A percentile compares a stretch with the other conserved stretches of the same genome.
Evolutionary conservation across 2,797 vertebrate genomes (phyloP).

Genomic region (Spinibarbus caldwelli): DNA sequence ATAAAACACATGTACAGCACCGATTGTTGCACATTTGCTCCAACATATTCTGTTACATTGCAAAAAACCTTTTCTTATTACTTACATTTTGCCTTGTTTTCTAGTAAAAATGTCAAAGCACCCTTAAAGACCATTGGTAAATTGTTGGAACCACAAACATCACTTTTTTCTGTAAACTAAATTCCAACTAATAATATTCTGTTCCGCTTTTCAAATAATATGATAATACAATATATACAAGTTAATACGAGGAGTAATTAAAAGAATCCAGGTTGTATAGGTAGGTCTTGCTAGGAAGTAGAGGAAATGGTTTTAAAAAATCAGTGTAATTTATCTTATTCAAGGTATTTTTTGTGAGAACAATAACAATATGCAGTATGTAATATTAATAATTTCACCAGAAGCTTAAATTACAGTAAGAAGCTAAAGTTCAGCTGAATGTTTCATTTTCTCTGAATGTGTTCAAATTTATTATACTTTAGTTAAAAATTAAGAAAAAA

Average conservation of each 20-base stretch:
- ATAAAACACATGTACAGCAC: neutral
- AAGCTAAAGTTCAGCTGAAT: neutral
- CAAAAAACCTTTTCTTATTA: neutral
- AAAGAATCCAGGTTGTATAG: neutral
- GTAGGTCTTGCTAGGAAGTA: too few species aligned
- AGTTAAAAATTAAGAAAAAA: neutral
- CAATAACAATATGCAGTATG: neutral
- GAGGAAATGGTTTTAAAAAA: neutral
- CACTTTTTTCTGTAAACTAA: neutral
- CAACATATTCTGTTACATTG: too few species aligned
- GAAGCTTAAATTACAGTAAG: neutral
- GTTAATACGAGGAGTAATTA: neutral
- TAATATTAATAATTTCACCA: too few species aligned
- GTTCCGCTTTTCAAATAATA: neutral
- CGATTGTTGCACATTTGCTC: too few species aligned
- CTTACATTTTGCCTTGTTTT: neutral
- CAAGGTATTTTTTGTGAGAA: too few species aligned
- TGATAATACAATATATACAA: neutral
- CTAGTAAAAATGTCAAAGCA: too few species aligned
- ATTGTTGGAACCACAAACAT: too few species aligned
- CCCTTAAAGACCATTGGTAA: neutral
- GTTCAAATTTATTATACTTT: neutral
- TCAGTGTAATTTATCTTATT: neutral
- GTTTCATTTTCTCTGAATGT: neutral
- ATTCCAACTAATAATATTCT: neutral